Conservation (phyloP, 2,113 vertebrate genomes). For the Anseranas semipalmata region DNA sequence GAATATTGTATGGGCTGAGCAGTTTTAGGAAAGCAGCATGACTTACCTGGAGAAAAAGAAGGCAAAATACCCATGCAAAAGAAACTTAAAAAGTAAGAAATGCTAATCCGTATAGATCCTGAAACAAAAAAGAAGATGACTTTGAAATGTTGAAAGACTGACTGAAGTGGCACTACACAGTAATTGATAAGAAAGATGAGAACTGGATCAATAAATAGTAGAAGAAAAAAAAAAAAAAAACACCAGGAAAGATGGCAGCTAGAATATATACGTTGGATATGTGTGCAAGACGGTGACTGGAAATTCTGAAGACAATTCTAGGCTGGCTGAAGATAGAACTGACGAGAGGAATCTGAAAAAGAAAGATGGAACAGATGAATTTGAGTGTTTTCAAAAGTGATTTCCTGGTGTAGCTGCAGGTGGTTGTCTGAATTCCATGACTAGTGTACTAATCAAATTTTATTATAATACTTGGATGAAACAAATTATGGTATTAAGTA, state of each 20-base stretch:
- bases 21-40: background rate
- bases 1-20: accelerated
- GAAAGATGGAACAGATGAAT: background rate
- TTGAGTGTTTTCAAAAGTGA: background rate
- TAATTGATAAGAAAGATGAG: background rate
- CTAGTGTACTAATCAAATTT: background rate
- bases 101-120: background rate
- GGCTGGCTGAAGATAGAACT: background rate
- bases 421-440: background rate
- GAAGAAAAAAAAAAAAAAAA: background rate
- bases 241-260: background rate
- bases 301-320: background rate
- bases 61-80: background rate
- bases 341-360: background rate
- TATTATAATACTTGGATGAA: background rate
- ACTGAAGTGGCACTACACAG: background rate
- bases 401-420: background rate
- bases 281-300: background rate
- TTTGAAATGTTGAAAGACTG: background rate
- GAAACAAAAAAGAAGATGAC: background rate
- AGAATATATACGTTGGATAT: background rate
- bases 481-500: background rate
- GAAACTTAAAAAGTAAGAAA: background rate
- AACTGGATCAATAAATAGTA: background rate
- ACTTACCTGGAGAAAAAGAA: background rate